These are phyloP conservation scores for Monochamus alternatus DNA, from an alignment of 2,888 invertebrate species.

Conservation along the genomic window DNA sequence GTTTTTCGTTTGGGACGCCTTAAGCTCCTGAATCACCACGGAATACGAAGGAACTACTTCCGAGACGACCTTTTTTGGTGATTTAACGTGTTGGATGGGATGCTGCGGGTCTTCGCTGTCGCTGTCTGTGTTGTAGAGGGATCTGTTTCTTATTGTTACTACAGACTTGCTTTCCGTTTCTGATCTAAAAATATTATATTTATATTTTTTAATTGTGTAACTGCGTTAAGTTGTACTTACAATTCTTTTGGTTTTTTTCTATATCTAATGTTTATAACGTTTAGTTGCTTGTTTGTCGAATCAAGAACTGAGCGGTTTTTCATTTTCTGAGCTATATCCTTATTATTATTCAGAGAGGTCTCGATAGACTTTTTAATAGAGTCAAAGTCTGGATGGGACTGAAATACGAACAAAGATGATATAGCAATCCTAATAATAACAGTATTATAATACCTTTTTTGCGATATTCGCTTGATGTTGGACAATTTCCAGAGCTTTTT, in stretches of 20 bases:
- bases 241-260: slow-evolving; percentile 32
- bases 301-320: background rate
- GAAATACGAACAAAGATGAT: slow-evolving; percentile 11
- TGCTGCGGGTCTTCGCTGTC: slow-evolving; percentile 51
- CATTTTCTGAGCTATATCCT: slow-evolving; percentile 14
- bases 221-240: slow-evolving; percentile 38
- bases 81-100: background rate
- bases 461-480: slow-evolving; percentile 75
- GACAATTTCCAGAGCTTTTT: slow-evolving; percentile 74
- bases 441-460: slow-evolving; percentile 72
- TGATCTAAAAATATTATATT: slow-evolving; percentile 29
- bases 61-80: slow-evolving; percentile 29
- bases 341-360: slow-evolving; percentile 36
- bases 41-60: slow-evolving; percentile 44
- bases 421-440: background rate
- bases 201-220: background rate
- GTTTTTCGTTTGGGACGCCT: slow-evolving; percentile 39
- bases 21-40: slow-evolving; percentile 55
- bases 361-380: slow-evolving; percentile 45
- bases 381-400: slow-evolving; percentile 43
- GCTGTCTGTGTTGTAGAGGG: slow-evolving; percentile 59
- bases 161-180: slow-evolving; percentile 25
- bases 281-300: slow-evolving; percentile 18
- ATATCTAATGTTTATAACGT: slow-evolving; percentile 41
- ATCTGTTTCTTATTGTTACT: slow-evolving; percentile 57